These are phyloP conservation scores for Fregata magnificens DNA, from an alignment of 2,113 vertebrate genomes.

Conservation along the genomic window DNA sequence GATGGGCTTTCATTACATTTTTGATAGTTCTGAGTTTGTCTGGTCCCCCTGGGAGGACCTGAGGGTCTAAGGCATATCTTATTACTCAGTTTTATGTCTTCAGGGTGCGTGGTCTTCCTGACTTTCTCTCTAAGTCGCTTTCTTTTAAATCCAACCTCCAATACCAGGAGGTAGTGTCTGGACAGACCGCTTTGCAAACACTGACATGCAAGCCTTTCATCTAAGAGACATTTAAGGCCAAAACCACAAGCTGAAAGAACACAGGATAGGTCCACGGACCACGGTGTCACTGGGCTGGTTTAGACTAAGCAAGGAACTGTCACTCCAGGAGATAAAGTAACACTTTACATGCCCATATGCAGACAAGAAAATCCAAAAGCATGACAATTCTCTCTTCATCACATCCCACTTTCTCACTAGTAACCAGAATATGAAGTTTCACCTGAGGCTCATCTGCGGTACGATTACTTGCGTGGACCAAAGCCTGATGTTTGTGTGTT, in stretches of 20 bases:
- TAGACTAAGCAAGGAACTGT: background rate
- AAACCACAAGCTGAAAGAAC: background rate
- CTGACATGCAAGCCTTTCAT: background rate
- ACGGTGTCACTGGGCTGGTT: background rate
- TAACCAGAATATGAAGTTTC: background rate
- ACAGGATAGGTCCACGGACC: no score
- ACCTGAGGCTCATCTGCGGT: background rate
- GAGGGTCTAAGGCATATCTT: background rate
- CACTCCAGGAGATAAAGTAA: background rate
- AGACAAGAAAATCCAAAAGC: background rate
- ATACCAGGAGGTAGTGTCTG: background rate
- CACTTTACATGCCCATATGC: background rate
- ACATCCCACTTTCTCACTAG: background rate
- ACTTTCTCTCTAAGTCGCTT: background rate
- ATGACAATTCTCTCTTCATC: no score
- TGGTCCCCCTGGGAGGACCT: background rate
- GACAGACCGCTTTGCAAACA: background rate
- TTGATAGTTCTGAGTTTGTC: background rate
- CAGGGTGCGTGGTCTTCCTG: background rate
- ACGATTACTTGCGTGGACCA: accelerated
- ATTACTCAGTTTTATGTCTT: background rate
- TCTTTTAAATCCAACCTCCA: background rate
- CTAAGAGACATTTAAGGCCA: background rate
- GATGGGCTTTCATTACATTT: background rate
- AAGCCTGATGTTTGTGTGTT: background rate